phyloP scores from a whole-genome alignment of 1,140 invertebrate species.

The Pemphigus obesinymphae region DNA sequence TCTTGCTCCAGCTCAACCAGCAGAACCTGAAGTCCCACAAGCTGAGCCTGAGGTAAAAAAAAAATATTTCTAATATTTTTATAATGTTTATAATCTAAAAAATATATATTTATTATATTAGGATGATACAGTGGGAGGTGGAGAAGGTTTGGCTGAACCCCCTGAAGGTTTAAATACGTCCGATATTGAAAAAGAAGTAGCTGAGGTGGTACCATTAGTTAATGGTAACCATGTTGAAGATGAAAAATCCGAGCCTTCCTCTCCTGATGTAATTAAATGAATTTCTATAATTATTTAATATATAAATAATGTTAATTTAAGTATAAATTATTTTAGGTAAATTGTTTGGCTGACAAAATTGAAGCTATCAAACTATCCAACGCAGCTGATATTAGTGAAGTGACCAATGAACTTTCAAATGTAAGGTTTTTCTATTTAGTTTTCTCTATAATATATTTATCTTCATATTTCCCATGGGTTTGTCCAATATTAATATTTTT shows the following conservation, averaged over 20 bases:
- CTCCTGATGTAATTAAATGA: constrained; percentile 19
- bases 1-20: background rate
- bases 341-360: constrained; percentile 18
- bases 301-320: background rate
- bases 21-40: constrained; percentile 6
- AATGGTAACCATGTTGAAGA: constrained; percentile 22
- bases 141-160: constrained; percentile 34
- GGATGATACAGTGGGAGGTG: constrained; percentile 30
- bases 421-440: background rate
- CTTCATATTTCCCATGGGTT: background rate
- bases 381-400: background rate
- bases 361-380: constrained; percentile 19
- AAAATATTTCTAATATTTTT: background rate
- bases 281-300: background rate
- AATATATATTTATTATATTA: background rate
- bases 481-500: no score
- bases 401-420: background rate
- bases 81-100: background rate
- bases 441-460: background rate
- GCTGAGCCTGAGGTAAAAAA: background rate
- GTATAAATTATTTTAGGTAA: background rate
- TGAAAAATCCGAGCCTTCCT: background rate
- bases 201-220: constrained; percentile 32
- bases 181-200: constrained; percentile 36
- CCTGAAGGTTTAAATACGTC: constrained; percentile 31